phyloP scores from a whole-genome alignment of 1,140 invertebrate species.

The Drosophila hydei region DNA sequence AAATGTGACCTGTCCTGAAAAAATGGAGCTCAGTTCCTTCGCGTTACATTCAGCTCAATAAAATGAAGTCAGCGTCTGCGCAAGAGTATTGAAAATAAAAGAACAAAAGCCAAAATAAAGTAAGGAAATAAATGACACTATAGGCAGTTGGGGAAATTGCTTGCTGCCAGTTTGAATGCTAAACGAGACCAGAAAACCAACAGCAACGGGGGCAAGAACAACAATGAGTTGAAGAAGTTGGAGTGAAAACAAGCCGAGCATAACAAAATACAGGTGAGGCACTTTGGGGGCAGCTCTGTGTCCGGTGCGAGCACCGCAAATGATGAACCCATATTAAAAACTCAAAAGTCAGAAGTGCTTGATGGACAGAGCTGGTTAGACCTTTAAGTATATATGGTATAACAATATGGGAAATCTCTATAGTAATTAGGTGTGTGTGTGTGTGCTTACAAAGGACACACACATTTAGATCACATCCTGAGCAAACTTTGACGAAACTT shows the following conservation, averaged over 20 bases:
- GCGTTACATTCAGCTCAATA: not conserved
- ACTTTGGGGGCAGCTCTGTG: slow-evolving; percentile 23
- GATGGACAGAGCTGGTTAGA: slow-evolving; percentile 9
- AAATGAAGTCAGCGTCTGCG: not conserved
- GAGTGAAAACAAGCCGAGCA: slow-evolving; percentile 13
- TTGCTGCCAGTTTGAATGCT: slow-evolving; percentile 54
- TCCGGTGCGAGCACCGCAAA: slow-evolving; percentile 37
- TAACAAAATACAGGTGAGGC: slow-evolving; percentile 48
- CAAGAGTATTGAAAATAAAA: not conserved
- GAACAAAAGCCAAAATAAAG: slow-evolving; percentile 9
- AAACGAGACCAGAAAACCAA: slow-evolving; percentile 45
- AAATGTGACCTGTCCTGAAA: no score
- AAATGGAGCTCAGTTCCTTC: no score
- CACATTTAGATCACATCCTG: slow-evolving; percentile 30
- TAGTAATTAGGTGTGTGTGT: slow-evolving; percentile 70
- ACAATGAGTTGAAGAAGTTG: not conserved
- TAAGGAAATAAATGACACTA: slow-evolving; percentile 41
- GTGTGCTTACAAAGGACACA: slow-evolving; percentile 9
- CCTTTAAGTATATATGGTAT: slow-evolving; percentile 17
- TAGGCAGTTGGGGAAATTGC: slow-evolving; percentile 51
- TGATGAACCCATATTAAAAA: slow-evolving; percentile 47
- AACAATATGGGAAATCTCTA: slow-evolving; percentile 56
- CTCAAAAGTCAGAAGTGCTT: slow-evolving; percentile 45
- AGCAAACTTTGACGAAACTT: slow-evolving; percentile 70
- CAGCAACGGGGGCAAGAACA: slow-evolving; percentile 6